Base-by-base conservation (phyloP, 2,113 vertebrate genomes). In the Peromyscus californicus region DNA sequence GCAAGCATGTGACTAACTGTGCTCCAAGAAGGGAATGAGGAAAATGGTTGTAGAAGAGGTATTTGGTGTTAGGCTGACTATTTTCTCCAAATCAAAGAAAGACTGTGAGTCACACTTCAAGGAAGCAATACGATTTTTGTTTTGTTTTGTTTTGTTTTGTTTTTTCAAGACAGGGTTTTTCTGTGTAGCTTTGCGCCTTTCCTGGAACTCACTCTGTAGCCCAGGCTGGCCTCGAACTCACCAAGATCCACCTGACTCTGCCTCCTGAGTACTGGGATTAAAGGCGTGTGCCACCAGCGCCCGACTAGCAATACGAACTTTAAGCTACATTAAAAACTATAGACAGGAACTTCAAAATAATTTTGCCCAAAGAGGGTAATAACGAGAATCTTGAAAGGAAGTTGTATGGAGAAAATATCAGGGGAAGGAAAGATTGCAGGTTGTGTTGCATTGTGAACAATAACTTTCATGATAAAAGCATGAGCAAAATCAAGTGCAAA, bases 401-500 rank as follows among this genome's bases (percentile, higher is more conserved):
- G 2, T 42, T 82, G 26, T 79, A 13, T 84, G 16, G 91, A 31
- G 51, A 48, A 80, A 90, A 89, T 19, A 36, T 39, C 29, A 78
- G 29, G 24, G 26, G 45, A 92, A 70, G 12, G 19, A 61, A 93
- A 8, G 15, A 67, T 15, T 67, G 39, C 61, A n/a, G n/a, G 48
- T 87, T 91, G 76, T 75, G 48, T 88, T 90, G 89, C 22, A 11
- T 75, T 22, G 61, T 76, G 79, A 67, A 39, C 31, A 63, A 83
- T 93, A 93, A 89, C 15, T 54, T 76, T n/a, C 79, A 48, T 87
- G 61, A 33, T 69, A 76, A 61, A 78, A 87, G 36, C 36, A 48
- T 31, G 22, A 96, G 24, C 48, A 89, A 91, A 89, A 63, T 93
- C 72, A 87, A 92, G 57, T 79, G 29, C n/a, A 95, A 95, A 15